Evolutionary conservation across 2,797 vertebrate species (phyloP).

Genomic region (Forpus xanthops): DNA sequence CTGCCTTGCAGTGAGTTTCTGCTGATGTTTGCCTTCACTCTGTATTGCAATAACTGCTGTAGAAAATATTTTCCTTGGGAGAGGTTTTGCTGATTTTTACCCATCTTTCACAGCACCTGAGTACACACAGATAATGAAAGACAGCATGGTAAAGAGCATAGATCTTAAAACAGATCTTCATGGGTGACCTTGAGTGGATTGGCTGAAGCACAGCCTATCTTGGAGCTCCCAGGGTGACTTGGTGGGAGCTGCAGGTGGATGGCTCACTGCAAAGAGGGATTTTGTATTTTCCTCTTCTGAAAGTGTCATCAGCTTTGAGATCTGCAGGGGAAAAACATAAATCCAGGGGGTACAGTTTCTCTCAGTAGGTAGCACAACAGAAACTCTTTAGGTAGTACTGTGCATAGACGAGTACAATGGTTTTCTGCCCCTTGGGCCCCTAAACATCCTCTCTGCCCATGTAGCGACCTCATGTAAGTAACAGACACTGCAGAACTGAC

Average conservation of each 20-base stretch:
- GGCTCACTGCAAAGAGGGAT: background rate
- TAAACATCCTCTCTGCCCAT: background rate
- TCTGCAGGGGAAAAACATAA: background rate
- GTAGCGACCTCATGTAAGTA: background rate
- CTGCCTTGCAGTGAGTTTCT: background rate
- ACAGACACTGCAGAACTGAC: background rate
- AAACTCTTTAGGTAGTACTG: background rate
- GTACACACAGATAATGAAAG: constrained; percentile 52
- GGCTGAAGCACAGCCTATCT: background rate
- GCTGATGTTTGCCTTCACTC: background rate
- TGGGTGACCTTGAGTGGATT: background rate
- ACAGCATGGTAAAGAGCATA: background rate
- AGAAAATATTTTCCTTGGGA: constrained; percentile 62
- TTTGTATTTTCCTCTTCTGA: background rate
- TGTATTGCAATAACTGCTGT: background rate
- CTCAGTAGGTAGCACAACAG: background rate
- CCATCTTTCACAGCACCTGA: constrained; percentile 44
- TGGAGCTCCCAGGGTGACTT: background rate
- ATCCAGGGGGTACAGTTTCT: background rate
- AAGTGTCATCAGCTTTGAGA: background rate
- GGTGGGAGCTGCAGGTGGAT: constrained; percentile 10
- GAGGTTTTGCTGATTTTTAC: constrained; percentile 24
- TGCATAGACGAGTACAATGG: background rate
- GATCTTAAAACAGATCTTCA: background rate
- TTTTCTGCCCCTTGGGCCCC: background rate